Evolutionary conservation across 2,797 vertebrate genomes (phyloP).

Genomic region (Pygocentrus nattereri): DNA sequence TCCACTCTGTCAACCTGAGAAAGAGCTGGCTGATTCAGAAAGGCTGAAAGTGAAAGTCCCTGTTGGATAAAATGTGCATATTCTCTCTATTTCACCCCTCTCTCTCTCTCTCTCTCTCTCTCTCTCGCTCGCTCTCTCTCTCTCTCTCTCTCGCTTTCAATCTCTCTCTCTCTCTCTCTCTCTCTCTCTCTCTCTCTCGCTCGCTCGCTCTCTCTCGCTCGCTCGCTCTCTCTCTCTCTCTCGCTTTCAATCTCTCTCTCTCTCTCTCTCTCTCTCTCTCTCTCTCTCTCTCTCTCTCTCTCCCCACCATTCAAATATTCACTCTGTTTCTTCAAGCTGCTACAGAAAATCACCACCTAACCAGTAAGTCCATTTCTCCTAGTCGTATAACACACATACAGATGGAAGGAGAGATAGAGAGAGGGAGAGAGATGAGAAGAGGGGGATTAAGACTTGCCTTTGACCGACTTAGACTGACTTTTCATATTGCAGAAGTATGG

Average conservation of each 20-base stretch:
- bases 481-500: conserved; percentile 78
- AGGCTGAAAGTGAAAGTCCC: conserved; percentile 51
- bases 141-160: conserved; percentile 60
- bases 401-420: conserved; percentile 67
- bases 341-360: conserved; percentile 50
- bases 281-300: conserved; percentile 49
- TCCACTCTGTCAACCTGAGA: conserved; percentile 61
- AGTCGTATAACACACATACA: conserved; percentile 73
- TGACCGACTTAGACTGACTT: conserved; percentile 79
- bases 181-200: conserved; percentile 54
- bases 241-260: conserved; percentile 43
- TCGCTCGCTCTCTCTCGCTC: conserved; percentile 71
- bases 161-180: conserved; percentile 49
- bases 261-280: too few species aligned
- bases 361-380: conserved; percentile 54
- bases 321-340: conserved; percentile 27
- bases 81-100: conserved; percentile 62
- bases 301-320: conserved; percentile 16
- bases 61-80: conserved; percentile 66
- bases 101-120: conserved; percentile 70
- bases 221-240: conserved; percentile 73
- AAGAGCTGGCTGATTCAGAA: conserved; percentile 51
- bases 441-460: conserved; percentile 70
- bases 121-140: conserved; percentile 7
- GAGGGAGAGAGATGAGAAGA: conserved; percentile 45